Conservation (phyloP, 1,140 invertebrate genomes). For the Drosophila varians region DNA sequence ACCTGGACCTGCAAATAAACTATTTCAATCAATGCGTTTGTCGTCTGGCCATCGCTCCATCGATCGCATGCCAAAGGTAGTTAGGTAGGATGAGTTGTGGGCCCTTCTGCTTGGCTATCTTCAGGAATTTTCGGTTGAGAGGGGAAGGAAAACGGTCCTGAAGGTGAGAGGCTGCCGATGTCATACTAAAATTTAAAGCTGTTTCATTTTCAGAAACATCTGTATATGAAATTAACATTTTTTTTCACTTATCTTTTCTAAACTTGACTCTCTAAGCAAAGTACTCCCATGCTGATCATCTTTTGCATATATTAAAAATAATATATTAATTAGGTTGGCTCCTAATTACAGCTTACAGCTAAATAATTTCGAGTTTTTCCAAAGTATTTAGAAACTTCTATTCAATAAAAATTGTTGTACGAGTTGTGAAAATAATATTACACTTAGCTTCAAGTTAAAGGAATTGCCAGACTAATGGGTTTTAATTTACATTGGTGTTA, state of each 20-base stretch:
- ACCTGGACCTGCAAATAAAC: conserved; percentile 64
- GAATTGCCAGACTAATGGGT: too few relatives aligned
- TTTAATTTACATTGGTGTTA: too few relatives aligned
- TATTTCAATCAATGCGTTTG: conserved; percentile 78
- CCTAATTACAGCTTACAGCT: too few relatives aligned
- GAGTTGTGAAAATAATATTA: too few relatives aligned
- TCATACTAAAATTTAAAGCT: background rate
- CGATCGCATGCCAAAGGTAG: conserved; percentile 63
- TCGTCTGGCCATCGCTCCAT: conserved; percentile 51
- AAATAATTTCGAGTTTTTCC: too few relatives aligned
- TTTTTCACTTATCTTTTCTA: background rate
- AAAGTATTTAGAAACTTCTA: too few relatives aligned
- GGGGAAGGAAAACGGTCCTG: conserved; percentile 1
- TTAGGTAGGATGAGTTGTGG: conserved; percentile 44
- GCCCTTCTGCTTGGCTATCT: conserved; percentile 6
- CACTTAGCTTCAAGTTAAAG: too few relatives aligned
- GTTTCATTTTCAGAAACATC: background rate
- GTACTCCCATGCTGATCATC: too few relatives aligned
- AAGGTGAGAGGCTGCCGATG: conserved; percentile 16
- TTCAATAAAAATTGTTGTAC: too few relatives aligned
- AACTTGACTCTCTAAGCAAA: background rate
- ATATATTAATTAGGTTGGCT: too few relatives aligned
- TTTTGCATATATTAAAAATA: too few relatives aligned
- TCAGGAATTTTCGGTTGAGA: conserved; percentile 15
- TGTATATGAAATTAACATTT: background rate